Base-by-base conservation (phyloP, 2,888 invertebrate species). In the Rhamphomyia laevipes region DNA sequence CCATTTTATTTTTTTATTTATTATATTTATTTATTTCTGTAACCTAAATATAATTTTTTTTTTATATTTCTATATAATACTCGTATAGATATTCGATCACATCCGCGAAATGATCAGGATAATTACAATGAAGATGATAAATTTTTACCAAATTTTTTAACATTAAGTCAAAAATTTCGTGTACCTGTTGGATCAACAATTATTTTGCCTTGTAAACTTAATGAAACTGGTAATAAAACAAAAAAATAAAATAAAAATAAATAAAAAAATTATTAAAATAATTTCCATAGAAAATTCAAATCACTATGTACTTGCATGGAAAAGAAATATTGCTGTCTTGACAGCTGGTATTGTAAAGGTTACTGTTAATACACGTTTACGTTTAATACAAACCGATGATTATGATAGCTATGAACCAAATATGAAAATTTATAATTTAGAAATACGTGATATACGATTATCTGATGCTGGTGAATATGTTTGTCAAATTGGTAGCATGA, bases 381-480 rank as follows among this genome's bases (percentile, higher is more conserved):
- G 71, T 52, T 66, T 75, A 37, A 60, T 72, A 52, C 67, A 67
- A 44, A 55, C 56, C n/a, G 58, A 61, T 37, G 62, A 62, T 54
- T 60, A 62, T 13, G 47, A 48, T 58, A 59, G 12, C 49, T 46
- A 41, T 30, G 53, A 43, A 45, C 53, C 40, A 50, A 55, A 53
- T 48, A 52, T 50, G 18, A 72, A 72, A 49, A 73, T 74, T 44
- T 74, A 72, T 60, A 73, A 73, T 58, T 62, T 76, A 50, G 73
- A 74, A 59, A 65, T 76, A 54, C 68, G 70, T 52, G 72, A 73
- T 56, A 72, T 75, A 11, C 60, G 68, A 31, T 71, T 73, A 11
- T 70, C 71, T 48, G 75, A 76, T 58, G 73, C 74, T 9, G 73
- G 75, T 30, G 67, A 71, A 58, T 78, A 78, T 61, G 70, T 72